phyloP scores from a whole-genome alignment of 2,797 vertebrate genomes.

The Brachyrhaphis roseni region DNA sequence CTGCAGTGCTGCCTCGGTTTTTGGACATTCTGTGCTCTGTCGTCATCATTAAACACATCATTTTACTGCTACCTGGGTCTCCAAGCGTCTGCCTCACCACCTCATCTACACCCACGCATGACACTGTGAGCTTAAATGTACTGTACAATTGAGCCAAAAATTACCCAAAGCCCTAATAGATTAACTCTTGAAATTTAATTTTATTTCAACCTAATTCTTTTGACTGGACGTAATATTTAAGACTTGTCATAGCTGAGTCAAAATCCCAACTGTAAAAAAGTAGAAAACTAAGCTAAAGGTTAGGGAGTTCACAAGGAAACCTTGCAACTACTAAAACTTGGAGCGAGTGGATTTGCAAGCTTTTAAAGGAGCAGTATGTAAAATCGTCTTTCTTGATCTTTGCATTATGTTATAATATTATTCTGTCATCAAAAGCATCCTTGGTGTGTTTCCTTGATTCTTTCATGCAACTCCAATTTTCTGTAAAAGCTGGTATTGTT shows the following conservation, averaged over 20 bases:
- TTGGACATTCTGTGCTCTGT: no score
- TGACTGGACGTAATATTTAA: not conserved
- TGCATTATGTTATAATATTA: no score
- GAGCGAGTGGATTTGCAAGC: not conserved
- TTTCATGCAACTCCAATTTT: not conserved
- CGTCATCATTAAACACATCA: no score
- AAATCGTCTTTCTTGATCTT: no score
- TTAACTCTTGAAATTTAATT: not conserved
- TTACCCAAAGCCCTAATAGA: not conserved
- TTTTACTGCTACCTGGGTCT: no score
- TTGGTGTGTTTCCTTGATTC: no score
- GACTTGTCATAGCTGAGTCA: no score
- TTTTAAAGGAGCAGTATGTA: not conserved
- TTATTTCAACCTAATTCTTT: not conserved
- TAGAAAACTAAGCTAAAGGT: not conserved
- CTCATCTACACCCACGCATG: no score
- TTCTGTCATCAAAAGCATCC: no score
- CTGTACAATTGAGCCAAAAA: not conserved
- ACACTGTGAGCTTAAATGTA: not conserved
- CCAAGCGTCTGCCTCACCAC: no score
- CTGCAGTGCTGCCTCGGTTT: no score
- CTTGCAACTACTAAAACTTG: not conserved
- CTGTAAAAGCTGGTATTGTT: not conserved
- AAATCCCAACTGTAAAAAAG: not conserved
- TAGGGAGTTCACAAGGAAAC: not conserved